Evolutionary conservation across 1,140 invertebrate species (phyloP), one percentile per base, ranked within the genome.

Genomic region (Drosophila pachea): DNA sequence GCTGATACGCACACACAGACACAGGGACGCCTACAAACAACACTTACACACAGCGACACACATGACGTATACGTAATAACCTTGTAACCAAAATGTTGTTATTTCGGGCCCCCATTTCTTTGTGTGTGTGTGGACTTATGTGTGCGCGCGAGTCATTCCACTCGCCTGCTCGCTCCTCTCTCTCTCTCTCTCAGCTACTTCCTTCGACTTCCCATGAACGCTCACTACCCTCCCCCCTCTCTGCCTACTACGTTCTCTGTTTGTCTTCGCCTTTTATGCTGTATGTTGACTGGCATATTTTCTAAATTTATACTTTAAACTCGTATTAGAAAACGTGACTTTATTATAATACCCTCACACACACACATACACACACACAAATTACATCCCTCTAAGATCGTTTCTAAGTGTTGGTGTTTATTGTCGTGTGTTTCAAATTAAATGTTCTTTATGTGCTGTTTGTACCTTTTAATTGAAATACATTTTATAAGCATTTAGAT

Each of bases 61-160:
- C 70, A 76, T 81, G 70, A 66, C 81, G 74, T 86, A 81, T 86
- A 84, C 81, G 77, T 84, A 84, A 76, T 76, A 76, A 86, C 81
- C 81, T 84, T 84, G 81, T 84, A 84, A 84, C 81, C 81, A 84
- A 84, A 84, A 84, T 84, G 82, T 77, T 84, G 79, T 84, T 84
- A 84, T 84, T 84, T 84, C 76, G 79, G 79, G 83, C 68, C 79
- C 22, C 63, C 73, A 56, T 64, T 52, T 61, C 33, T 47, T 8
- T 55, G 47, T 47, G 12, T 60, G 63, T 68, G 61, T 68, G 48
- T 54, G 65, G 35, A 48, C 70, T 58, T 74, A 59, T 64, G 43
- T 67, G 42, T 48, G 79, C 70, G 76, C 64, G 68, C 63, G 63
- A 71, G 55, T 67, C 55, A 59, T 49, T 71, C 66, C 66, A 54